Evolutionary conservation across 2,888 invertebrate species (phyloP).

Genomic region (Dioctria linearis): DNA sequence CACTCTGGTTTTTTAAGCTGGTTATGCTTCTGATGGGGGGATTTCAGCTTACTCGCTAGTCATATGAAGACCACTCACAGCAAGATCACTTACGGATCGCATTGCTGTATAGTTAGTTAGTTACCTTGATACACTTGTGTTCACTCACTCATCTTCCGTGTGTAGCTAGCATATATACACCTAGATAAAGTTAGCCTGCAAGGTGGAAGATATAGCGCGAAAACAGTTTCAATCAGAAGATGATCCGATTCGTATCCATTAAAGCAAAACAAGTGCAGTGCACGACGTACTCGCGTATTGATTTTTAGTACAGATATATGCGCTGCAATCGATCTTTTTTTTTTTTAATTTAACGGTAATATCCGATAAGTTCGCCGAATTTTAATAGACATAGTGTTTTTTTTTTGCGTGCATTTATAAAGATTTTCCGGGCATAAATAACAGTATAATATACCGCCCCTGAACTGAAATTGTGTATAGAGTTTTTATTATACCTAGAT

Average conservation of each 20-base stretch:
- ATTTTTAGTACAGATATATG: neutral
- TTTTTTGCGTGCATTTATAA: neutral
- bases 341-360: constrained; percentile 20
- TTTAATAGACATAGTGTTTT: constrained; percentile 1
- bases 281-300: neutral
- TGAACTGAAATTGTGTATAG: neutral
- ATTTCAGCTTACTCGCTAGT: neutral
- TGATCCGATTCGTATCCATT: constrained; percentile 32
- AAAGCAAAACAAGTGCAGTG: constrained; percentile 26
- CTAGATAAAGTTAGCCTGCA: neutral
- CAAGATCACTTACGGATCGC: constrained; percentile 31
- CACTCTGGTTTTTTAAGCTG: neutral
- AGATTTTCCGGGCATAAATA: neutral
- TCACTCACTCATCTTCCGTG: neutral
- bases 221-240: constrained; percentile 36
- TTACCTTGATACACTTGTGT: constrained; percentile 25
- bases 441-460: neutral
- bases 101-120: neutral
- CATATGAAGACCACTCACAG: constrained; percentile 13
- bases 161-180: neutral
- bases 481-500: constrained; percentile 10
- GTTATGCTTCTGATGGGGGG: neutral
- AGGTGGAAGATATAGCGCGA: constrained; percentile 16
- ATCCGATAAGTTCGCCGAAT: constrained; percentile 16
- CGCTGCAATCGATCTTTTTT: neutral